Percentiles rank a stretch among this genome's conserved stretches.
phyloP scores from a whole-genome alignment of 2,888 invertebrate species.

The Chrysomela aeneicollis region DNA sequence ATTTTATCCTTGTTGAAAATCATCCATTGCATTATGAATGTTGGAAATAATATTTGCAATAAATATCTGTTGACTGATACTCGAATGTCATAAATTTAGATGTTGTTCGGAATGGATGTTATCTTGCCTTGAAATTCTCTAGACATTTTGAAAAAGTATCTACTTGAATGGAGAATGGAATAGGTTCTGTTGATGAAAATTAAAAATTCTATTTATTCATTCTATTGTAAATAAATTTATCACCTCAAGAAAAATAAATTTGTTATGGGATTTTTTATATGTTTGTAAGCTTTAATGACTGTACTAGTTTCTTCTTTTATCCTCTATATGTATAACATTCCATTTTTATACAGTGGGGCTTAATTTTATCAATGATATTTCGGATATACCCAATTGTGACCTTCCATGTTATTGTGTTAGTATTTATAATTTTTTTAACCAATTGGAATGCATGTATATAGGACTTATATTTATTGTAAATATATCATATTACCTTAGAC shows the following conservation, averaged over 20 bases:
- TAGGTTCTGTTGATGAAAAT: slow-evolving; percentile 33
- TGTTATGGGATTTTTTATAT: slow-evolving; percentile 23
- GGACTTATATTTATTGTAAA: slow-evolving; percentile 54
- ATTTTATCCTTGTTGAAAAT: neutral
- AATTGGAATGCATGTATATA: slow-evolving; percentile 50
- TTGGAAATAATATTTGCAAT: slow-evolving; percentile 28
- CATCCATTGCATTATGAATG: neutral
- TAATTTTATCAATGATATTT: slow-evolving; percentile 38
- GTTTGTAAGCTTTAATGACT: slow-evolving; percentile 23
- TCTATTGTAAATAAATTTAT: slow-evolving; percentile 39
- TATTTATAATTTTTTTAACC: slow-evolving; percentile 41
- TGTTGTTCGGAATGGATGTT: slow-evolving; percentile 41
- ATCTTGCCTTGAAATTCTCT: slow-evolving; percentile 49
- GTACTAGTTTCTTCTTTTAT: neutral
- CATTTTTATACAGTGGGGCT: slow-evolving; percentile 33
- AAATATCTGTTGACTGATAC: slow-evolving; percentile 41
- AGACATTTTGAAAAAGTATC: slow-evolving; percentile 19
- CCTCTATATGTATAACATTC: slow-evolving; percentile 40
- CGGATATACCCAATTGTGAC: slow-evolving; percentile 33
- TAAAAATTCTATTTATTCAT: slow-evolving; percentile 35
- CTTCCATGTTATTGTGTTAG: slow-evolving; percentile 30
- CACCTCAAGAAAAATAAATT: slow-evolving; percentile 23
- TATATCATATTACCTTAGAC: slow-evolving; percentile 52
- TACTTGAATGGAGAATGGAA: slow-evolving; percentile 29
- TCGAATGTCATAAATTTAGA: slow-evolving; percentile 31